Evolutionary conservation across 64 coral and sea anemone species (phyloP).

Genomic region (Acropora tenuis): DNA sequence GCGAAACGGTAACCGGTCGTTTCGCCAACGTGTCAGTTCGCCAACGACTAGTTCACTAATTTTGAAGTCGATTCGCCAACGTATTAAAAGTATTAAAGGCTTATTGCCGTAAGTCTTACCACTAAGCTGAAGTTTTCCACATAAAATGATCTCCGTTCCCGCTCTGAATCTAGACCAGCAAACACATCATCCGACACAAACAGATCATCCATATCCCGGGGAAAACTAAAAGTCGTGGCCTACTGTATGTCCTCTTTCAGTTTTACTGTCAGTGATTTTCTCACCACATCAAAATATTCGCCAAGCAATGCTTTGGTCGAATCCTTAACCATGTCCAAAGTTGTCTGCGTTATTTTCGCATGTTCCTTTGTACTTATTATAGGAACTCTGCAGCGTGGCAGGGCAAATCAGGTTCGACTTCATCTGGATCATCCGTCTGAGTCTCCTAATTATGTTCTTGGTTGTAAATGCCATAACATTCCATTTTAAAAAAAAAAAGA

Average conservation of each 20-base stretch:
- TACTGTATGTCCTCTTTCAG: not conserved
- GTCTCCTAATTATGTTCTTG: constrained; percentile 6
- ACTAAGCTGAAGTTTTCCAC: constrained; percentile 27
- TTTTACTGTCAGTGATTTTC: constrained; percentile 6
- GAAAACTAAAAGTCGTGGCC: constrained; percentile 6
- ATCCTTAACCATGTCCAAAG: constrained; percentile 16
- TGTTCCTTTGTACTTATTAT: constrained; percentile 2
- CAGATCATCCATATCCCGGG: constrained; percentile 30
- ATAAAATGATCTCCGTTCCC: constrained; percentile 24
- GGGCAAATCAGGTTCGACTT: not conserved
- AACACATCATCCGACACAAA: constrained; percentile 19
- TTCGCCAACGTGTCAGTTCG: too few relatives aligned
- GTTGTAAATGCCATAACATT: constrained; percentile 24
- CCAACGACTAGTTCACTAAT: too few relatives aligned
- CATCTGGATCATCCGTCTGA: not conserved
- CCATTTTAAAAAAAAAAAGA: too few relatives aligned
- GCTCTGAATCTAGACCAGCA: constrained; percentile 10
- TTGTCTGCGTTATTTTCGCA: constrained; percentile 10
- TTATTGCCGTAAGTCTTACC: not conserved
- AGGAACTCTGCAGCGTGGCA: constrained; percentile 12
- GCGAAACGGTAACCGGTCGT: not conserved
- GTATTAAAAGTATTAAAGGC: too few relatives aligned
- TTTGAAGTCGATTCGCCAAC: too few relatives aligned
- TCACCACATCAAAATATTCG: constrained; percentile 21
- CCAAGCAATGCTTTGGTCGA: constrained; percentile 9